Base-by-base conservation (phyloP, 2,797 vertebrate species). In the Ceryle rudis region DNA sequence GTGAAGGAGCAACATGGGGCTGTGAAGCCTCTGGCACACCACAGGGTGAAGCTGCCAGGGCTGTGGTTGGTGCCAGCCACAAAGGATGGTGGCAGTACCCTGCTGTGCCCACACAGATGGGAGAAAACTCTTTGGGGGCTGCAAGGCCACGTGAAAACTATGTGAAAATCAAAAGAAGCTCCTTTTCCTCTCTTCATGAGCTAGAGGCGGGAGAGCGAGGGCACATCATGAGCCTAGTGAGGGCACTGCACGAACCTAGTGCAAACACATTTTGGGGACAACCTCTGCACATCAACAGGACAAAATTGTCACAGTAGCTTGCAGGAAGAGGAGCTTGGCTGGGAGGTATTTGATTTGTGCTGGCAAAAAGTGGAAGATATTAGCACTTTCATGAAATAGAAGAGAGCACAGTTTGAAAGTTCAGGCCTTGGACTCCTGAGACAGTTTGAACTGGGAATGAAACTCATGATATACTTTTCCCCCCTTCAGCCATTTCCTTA, bases 401-500 rank as follows among this genome's bases (percentile, higher is more conserved):
- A 80, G 69, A 75, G 52, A 18, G 78, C 23, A 25, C 28, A 16
- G 44, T 55, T 89, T 84, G 51, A 90, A 81, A 79, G 60, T 6
- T 3, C 11, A 79, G 37, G 51, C 58, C 46, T 90, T 6, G 5
- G 42, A 55, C 31, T 90, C 57, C 47, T 84, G 86, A 78, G 62
- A 47, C 52, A 64, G 41, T 73, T 57, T 92, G 80, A 93, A 55
- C 31, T 35, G 64, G 72, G 19, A 92, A 82, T 55, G 21, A 70
- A 84, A 64, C 13, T 92, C 95, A 17, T 77, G 35, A 90, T 96
- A 94, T 81, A 25, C 20, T 58, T 90, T 89, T 95, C 66, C n/a
- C 15, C 75, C 70, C 39, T 84, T 86, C 88, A 94, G 58, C 78
- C 58, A 51, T 88, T 93, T 88, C 66, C 86, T 86, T 57, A 26